A percentile compares a stretch with the other conserved stretches of the same genome.
Conservation (phyloP, 2,888 invertebrate species). For the Muschampia staudingeri region DNA sequence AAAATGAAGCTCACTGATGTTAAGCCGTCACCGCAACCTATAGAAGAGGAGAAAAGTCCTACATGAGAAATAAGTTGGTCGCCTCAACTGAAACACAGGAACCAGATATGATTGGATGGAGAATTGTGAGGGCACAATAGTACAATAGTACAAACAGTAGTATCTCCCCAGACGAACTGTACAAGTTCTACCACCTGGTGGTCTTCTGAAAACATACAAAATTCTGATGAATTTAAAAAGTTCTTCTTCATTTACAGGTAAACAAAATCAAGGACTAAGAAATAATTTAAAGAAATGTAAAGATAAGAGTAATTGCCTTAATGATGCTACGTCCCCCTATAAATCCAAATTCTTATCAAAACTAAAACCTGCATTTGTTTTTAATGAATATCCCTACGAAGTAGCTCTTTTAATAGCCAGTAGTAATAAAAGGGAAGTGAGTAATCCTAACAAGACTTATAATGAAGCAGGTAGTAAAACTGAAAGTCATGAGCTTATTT, state of each 20-base stretch:
- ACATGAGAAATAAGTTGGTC: too few relatives aligned
- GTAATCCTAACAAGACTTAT: constrained; percentile 31
- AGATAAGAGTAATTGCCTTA: constrained; percentile 65
- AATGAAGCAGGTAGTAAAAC: background rate
- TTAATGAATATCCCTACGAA: constrained; percentile 83
- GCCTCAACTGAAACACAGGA: too few relatives aligned
- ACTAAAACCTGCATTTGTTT: constrained; percentile 72
- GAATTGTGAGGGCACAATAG: too few relatives aligned
- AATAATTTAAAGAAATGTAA: constrained; percentile 72
- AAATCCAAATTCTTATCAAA: constrained; percentile 74
- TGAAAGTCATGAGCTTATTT: constrained; percentile 22
- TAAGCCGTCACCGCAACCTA: too few relatives aligned
- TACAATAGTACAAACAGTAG: too few relatives aligned
- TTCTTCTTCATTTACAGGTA: constrained; percentile 29
- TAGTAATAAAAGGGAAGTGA: constrained; percentile 67
- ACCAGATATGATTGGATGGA: too few relatives aligned
- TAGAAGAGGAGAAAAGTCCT: too few relatives aligned
- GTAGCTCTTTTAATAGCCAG: constrained; percentile 75
- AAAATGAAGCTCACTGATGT: too few relatives aligned
- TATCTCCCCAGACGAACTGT: too few relatives aligned
- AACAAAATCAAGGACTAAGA: constrained; percentile 64
- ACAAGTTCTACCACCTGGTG: too few relatives aligned
- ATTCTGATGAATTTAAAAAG: background rate
- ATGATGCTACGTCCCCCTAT: constrained; percentile 57
- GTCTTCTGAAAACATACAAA: too few relatives aligned